Conservation (phyloP, 1,140 invertebrate species). For the Ericerus pela region DNA sequence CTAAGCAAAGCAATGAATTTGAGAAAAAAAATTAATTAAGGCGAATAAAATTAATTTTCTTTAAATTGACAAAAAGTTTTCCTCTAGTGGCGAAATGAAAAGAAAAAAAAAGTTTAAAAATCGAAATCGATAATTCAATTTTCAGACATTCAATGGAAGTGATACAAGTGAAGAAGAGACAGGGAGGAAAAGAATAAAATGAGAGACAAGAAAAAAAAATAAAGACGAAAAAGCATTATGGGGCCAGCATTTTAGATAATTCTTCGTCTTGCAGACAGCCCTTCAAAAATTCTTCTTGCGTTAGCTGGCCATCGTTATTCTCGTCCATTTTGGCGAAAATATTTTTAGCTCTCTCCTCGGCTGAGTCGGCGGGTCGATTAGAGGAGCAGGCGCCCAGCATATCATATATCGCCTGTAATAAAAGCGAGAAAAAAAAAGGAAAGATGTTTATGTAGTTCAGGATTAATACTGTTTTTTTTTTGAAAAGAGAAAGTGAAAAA, state of each 20-base stretch:
- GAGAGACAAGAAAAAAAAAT: neutral
- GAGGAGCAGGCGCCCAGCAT: conserved; percentile 92
- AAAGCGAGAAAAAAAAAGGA: conserved; percentile 1
- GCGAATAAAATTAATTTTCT: no score
- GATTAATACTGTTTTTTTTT: no score
- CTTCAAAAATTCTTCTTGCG: conserved; percentile 96
- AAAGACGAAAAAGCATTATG: conserved; percentile 48
- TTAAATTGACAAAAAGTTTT: no score
- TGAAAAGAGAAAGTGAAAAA: no score
- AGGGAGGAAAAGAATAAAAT: neutral
- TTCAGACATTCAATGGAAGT: no score
- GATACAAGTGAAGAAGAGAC: no score
- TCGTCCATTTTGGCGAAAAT: conserved; percentile 99
- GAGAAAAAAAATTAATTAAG: no score
- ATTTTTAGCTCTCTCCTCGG: conserved; percentile 91
- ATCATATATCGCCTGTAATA: conserved; percentile 86
- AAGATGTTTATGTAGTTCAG: no score
- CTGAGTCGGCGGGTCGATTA: conserved; percentile 77
- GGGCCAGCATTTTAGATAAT: conserved; percentile 85
- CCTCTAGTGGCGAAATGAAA: no score
- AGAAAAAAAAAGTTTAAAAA: no score
- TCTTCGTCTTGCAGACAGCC: conserved; percentile 97
- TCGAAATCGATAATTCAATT: no score
- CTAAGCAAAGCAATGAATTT: no score
- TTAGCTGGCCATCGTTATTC: conserved; percentile 95